Conservation (phyloP, 2,797 vertebrate genomes). For the Thripadectes ignobilis region DNA sequence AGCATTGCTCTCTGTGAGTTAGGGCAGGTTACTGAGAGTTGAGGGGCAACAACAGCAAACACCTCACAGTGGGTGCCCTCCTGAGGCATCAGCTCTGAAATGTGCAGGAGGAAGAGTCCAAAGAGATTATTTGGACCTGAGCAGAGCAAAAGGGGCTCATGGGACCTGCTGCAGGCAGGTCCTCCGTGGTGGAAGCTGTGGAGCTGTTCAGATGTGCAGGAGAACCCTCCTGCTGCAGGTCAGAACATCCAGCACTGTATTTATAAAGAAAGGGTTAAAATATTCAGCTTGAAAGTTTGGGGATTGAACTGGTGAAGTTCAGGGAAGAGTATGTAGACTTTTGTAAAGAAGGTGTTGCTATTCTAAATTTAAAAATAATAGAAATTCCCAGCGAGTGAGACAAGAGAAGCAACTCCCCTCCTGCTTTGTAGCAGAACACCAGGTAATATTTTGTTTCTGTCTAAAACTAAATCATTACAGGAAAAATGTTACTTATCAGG, state of each 20-base stretch:
- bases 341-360: not conserved
- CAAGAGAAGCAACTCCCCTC: not conserved
- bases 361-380: not conserved
- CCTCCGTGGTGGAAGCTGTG: accelerated
- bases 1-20: not conserved
- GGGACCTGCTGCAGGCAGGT: accelerated
- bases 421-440: not conserved
- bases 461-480: slow-evolving; percentile 1
- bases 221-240: not conserved
- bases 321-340: not conserved
- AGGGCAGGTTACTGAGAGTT: not conserved
- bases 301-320: not conserved
- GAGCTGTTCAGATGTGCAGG: not conserved
- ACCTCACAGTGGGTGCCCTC: not conserved
- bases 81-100: not conserved
- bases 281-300: not conserved
- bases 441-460: slow-evolving; percentile 11
- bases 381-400: accelerated
- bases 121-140: not conserved
- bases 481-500: slow-evolving; percentile 18
- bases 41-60: not conserved
- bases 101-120: not conserved
- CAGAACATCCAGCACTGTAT: not conserved
- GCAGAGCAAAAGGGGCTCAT: not conserved
- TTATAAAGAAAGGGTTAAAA: not conserved